Percentiles rank a stretch among this genome's conserved stretches.
Conservation (phyloP, 2,113 vertebrate genomes). For the Oenanthe melanoleuca region DNA sequence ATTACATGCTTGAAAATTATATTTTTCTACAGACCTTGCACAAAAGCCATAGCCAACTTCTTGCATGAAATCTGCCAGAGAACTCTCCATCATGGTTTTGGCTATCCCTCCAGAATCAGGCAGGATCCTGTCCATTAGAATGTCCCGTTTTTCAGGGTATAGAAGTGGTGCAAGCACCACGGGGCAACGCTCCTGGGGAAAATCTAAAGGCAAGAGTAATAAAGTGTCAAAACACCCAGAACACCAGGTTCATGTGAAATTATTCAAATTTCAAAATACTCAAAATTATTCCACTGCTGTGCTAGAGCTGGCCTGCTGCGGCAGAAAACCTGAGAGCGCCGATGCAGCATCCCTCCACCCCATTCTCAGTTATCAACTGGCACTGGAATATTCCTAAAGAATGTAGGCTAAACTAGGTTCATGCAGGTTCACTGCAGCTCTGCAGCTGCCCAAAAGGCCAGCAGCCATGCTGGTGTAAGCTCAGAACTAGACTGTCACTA, state of each 20-base stretch:
- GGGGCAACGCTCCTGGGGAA: slow-evolving; percentile 98
- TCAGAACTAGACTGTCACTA: not conserved
- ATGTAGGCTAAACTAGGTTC: not conserved
- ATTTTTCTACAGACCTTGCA: slow-evolving; percentile 84
- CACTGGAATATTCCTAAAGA: not conserved
- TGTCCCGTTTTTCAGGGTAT: slow-evolving; percentile 99
- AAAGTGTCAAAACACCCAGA: not conserved
- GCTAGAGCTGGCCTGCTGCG: not conserved
- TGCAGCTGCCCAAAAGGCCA: not conserved
- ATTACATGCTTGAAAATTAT: not conserved
- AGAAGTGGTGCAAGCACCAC: slow-evolving; percentile 99
- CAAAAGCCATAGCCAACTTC: slow-evolving; percentile 99
- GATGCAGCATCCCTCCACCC: not conserved
- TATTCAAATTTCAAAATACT: not conserved
- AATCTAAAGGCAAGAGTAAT: slow-evolving; percentile 81
- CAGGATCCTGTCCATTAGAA: slow-evolving; percentile 99
- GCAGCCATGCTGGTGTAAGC: not conserved
- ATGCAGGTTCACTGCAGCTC: not conserved
- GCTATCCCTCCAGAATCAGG: slow-evolving; percentile 99
- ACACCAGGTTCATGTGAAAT: not conserved
- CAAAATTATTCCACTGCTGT: not conserved
- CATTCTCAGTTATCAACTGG: not conserved
- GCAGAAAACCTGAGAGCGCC: not conserved
- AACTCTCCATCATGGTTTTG: slow-evolving; percentile 99
- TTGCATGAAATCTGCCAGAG: slow-evolving; percentile 98